These are phyloP conservation scores for Hydrolagus colliei DNA, from an alignment of 2,797 vertebrate species.

Conservation along the genomic window DNA sequence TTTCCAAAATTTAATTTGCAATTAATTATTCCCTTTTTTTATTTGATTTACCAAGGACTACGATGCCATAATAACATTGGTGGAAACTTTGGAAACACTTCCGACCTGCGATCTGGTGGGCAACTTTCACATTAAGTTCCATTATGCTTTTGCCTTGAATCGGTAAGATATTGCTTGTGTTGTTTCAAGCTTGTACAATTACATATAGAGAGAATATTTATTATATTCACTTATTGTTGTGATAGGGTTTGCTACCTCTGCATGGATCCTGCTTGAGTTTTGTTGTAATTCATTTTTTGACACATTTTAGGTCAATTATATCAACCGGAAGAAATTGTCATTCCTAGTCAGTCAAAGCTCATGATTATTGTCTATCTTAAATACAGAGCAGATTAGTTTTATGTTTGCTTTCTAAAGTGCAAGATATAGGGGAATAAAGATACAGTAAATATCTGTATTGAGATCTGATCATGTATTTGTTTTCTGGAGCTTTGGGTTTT, in stretches of 20 bases:
- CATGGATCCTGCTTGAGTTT: not conserved
- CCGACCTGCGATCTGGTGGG: slow-evolving; percentile 89
- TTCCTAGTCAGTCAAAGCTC: not conserved
- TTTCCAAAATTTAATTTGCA: not conserved
- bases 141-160: slow-evolving; percentile 92
- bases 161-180: slow-evolving; percentile 62
- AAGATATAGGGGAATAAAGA: not conserved
- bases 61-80: slow-evolving; percentile 88
- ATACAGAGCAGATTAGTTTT: not conserved
- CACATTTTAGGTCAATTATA: not conserved
- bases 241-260: not conserved
- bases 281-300: not conserved
- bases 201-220: too few relatives aligned
- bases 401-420: not conserved
- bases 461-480: too few relatives aligned
- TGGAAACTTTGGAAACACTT: slow-evolving; percentile 89
- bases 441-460: too few relatives aligned
- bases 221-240: not conserved
- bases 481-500: too few relatives aligned
- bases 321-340: not conserved
- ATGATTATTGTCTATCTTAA: not conserved
- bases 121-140: slow-evolving; percentile 89
- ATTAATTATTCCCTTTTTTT: slow-evolving; percentile 31
- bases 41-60: slow-evolving; percentile 72
- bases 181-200: not conserved